phyloP scores from a whole-genome alignment of 1,140 invertebrate genomes.

The Tyrophagus putrescentiae region DNA sequence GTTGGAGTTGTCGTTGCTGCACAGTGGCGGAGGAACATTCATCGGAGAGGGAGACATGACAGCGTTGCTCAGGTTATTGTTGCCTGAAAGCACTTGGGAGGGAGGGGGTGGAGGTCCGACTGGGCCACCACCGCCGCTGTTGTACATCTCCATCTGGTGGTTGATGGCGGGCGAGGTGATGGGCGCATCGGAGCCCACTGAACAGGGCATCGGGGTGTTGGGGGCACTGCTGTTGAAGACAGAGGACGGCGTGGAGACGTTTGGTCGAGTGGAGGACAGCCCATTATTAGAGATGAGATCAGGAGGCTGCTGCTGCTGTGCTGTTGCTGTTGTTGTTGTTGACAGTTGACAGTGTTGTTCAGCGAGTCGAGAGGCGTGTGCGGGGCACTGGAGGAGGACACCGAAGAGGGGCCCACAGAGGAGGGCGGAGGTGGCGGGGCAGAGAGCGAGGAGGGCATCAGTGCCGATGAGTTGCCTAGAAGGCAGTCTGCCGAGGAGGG shows the following conservation, averaged over 20 bases:
- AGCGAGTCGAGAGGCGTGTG: slow-evolving; percentile 7
- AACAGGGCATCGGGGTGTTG: slow-evolving; percentile 1
- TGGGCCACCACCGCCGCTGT: background rate
- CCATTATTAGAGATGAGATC: too few relatives aligned
- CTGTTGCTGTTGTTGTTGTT: background rate
- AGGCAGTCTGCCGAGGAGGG: background rate
- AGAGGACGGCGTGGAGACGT: slow-evolving; percentile 15
- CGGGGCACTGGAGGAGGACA: slow-evolving; percentile 10
- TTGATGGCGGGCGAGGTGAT: slow-evolving; percentile 7
- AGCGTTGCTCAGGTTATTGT: background rate
- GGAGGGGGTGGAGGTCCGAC: background rate
- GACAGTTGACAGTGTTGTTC: background rate
- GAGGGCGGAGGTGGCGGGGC: background rate
- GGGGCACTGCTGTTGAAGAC: slow-evolving; percentile 13
- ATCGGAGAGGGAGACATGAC: background rate
- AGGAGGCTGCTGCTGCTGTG: background rate
- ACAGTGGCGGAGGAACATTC: too few relatives aligned
- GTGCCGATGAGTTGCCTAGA: background rate
- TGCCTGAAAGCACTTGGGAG: background rate
- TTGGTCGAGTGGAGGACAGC: slow-evolving; percentile 1
- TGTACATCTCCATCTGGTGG: slow-evolving; percentile 3
- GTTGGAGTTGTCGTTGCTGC: too few relatives aligned
- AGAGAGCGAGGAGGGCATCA: background rate
- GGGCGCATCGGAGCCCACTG: background rate
- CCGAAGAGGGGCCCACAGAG: slow-evolving; percentile 6